These are phyloP conservation scores for Cladopsammia gracilis DNA, from an alignment of 64 coral and sea anemone genomes.

Conservation along the genomic window DNA sequence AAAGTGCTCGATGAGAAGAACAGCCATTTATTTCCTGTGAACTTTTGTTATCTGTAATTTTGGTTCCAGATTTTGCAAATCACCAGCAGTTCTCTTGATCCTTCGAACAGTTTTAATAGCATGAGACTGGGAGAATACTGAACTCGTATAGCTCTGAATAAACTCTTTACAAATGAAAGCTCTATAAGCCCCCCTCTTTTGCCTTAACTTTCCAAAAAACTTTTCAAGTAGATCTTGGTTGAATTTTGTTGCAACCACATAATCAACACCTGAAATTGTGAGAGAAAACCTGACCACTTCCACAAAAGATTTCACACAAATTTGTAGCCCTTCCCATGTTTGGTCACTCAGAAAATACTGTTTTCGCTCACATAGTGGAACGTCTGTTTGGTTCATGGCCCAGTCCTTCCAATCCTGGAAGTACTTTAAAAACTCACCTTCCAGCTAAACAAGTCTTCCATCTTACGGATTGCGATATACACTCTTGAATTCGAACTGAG, in stretches of 20 bases:
- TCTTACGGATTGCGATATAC: background rate
- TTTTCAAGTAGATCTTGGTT: constrained; percentile 42
- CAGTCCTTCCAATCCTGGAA: constrained; percentile 15
- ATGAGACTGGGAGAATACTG: too few species aligned
- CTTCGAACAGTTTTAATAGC: too few species aligned
- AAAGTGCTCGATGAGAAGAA: too few species aligned
- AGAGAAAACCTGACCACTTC: constrained; percentile 18
- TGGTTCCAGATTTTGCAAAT: too few species aligned
- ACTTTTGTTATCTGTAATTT: too few species aligned
- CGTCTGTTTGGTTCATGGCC: background rate
- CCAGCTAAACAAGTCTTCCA: constrained; percentile 5
- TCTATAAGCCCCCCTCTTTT: too few species aligned
- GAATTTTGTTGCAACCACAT: constrained; percentile 26
- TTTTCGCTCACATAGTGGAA: background rate
- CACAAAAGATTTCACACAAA: constrained; percentile 50
- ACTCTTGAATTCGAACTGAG: constrained; percentile 43
- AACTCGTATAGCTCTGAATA: background rate
- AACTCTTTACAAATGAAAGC: constrained; percentile 14
- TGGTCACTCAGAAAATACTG: constrained; percentile 50
- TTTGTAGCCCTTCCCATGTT: constrained; percentile 34
- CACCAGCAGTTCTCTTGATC: too few species aligned
- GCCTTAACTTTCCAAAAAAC: constrained; percentile 40
- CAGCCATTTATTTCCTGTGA: too few species aligned
- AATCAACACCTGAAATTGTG: background rate
- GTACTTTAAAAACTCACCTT: constrained; percentile 18